phyloP scores from a whole-genome alignment of 1,140 invertebrate species.

The Macrobrachium nipponense region DNA sequence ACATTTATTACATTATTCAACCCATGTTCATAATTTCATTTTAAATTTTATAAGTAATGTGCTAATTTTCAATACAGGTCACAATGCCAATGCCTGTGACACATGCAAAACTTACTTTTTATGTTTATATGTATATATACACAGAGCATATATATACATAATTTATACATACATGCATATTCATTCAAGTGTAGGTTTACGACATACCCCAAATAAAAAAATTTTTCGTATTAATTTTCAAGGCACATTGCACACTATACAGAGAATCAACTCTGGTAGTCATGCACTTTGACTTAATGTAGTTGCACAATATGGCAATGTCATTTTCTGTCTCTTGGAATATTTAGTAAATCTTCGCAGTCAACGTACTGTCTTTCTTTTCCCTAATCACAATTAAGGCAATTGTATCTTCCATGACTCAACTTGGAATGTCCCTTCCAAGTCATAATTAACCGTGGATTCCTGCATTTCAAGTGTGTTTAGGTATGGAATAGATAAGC shows the following conservation, averaged over 20 bases:
- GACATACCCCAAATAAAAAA: not conserved
- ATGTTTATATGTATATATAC: too few species aligned
- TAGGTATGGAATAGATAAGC: not conserved
- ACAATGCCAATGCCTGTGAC: too few species aligned
- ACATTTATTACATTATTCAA: too few species aligned
- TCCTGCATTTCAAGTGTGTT: conserved; percentile 21
- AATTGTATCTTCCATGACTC: too few species aligned
- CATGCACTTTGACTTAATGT: conserved; percentile 37
- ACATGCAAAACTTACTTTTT: too few species aligned
- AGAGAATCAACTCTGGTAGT: conserved; percentile 35
- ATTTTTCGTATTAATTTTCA: conserved; percentile 29
- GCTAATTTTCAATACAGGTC: too few species aligned
- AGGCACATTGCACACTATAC: conserved; percentile 50
- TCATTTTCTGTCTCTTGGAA: conserved; percentile 8
- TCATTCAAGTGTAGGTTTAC: conserved; percentile 8
- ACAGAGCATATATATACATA: conserved; percentile 12
- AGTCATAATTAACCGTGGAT: conserved; percentile 12
- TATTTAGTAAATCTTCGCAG: not conserved
- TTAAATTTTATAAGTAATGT: too few species aligned
- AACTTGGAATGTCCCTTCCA: not conserved
- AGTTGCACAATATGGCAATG: conserved; percentile 28
- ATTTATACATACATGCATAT: conserved; percentile 2
- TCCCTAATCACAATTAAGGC: not conserved
- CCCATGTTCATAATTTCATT: too few species aligned
- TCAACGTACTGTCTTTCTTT: not conserved